These are phyloP conservation scores for Cyaniris semiargus DNA, from an alignment of 2,888 invertebrate species.

Conservation along the genomic window DNA sequence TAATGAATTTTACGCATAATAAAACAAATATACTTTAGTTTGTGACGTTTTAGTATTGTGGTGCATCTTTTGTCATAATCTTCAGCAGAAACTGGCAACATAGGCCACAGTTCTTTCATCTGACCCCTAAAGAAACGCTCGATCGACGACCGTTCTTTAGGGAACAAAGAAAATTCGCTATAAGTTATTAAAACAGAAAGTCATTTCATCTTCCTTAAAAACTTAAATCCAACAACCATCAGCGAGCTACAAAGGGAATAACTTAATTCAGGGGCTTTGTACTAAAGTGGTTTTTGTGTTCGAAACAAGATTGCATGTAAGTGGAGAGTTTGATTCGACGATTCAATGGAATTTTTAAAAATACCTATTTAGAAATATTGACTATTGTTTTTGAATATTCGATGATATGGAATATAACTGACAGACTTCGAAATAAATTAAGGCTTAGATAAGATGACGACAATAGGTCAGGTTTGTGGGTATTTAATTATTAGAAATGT, in stretches of 20 bases:
- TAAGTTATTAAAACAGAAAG: slow-evolving; percentile 28
- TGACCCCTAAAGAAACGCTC: background rate
- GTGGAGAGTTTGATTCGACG: background rate
- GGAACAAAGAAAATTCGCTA: slow-evolving; percentile 21
- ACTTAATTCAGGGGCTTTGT: slow-evolving; percentile 24
- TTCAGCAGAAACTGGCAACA: background rate
- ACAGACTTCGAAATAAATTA: background rate
- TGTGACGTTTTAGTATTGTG: too few species aligned
- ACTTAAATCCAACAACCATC: slow-evolving; percentile 30
- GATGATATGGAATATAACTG: background rate
- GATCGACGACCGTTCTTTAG: background rate
- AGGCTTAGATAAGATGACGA: too few species aligned
- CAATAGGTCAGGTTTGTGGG: too few species aligned
- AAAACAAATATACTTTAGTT: background rate
- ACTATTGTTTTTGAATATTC: background rate
- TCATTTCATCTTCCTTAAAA: slow-evolving; percentile 27
- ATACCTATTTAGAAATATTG: background rate
- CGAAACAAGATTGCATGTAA: slow-evolving; percentile 30
- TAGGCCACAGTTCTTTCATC: background rate
- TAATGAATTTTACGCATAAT: background rate
- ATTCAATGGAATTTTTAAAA: background rate
- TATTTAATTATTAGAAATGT: too few species aligned
- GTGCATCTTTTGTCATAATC: background rate
- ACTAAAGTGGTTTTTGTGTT: slow-evolving; percentile 29
- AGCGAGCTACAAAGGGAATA: slow-evolving; percentile 28